Evolutionary conservation across 2,888 invertebrate species (phyloP).

Genomic region (Dendrolimus houi): DNA sequence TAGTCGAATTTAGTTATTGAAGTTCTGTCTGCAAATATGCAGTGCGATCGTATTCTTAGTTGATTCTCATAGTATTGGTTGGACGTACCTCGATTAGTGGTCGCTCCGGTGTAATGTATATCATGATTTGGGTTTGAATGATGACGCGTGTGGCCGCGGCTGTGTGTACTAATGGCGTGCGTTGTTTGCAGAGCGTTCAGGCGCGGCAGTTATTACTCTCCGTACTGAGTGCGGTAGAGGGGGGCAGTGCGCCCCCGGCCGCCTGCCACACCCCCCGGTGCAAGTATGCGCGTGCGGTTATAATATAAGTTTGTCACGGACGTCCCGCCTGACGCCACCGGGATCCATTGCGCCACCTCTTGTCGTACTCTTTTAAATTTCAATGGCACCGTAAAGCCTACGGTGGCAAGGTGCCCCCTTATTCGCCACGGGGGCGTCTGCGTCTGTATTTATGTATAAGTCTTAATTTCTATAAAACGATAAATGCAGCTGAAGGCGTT

Average conservation of each 20-base stretch:
- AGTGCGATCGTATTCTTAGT: too few species aligned
- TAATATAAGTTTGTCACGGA: conserved; percentile 3
- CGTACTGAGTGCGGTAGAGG: conserved; percentile 78
- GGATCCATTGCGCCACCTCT: background rate
- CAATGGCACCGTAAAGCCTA: background rate
- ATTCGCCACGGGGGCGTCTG: background rate
- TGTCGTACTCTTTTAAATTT: background rate
- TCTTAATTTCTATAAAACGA: too few species aligned
- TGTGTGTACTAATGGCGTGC: conserved; percentile 35
- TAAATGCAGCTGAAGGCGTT: too few species aligned
- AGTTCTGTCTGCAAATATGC: too few species aligned
- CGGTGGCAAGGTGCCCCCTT: background rate
- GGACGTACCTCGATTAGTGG: too few species aligned
- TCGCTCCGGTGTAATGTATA: too few species aligned
- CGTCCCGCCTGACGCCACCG: conserved; percentile 1
- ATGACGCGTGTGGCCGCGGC: too few species aligned
- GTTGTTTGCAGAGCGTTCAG: conserved; percentile 81
- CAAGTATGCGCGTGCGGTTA: conserved; percentile 5
- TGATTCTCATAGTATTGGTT: too few species aligned
- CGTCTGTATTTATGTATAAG: too few species aligned
- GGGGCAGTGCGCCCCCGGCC: conserved; percentile 23
- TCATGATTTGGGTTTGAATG: too few species aligned
- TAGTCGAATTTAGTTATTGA: too few species aligned
- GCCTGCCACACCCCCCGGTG: conserved; percentile 15
- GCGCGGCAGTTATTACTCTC: conserved; percentile 81